Evolutionary conservation across 1,140 invertebrate species (phyloP).

Genomic region (Periplaneta americana): DNA sequence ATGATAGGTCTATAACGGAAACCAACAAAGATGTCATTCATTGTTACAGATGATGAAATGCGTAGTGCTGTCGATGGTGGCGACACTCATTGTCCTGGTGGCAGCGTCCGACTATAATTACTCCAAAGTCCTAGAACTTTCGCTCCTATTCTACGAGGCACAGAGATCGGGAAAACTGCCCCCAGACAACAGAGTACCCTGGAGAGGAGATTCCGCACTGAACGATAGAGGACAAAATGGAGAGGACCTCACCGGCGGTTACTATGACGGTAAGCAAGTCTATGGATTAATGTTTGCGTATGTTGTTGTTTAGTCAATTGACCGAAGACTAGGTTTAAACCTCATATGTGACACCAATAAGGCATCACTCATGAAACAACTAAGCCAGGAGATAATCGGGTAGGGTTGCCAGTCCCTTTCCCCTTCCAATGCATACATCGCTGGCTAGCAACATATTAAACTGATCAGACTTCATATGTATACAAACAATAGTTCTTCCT

Average conservation of each 20-base stretch:
- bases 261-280: constrained; percentile 55
- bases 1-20: no score
- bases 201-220: constrained; percentile 53
- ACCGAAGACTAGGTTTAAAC: no score
- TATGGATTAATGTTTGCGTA: no score
- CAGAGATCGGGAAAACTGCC: constrained; percentile 58
- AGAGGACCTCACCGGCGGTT: constrained; percentile 57
- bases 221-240: constrained; percentile 45
- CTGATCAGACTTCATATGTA: no score
- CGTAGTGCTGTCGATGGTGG: not conserved
- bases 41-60: not conserved
- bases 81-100: not conserved
- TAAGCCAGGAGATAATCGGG: no score
- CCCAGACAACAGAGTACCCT: constrained; percentile 46
- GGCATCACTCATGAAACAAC: no score
- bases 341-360: no score
- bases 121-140: constrained; percentile 43
- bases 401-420: no score
- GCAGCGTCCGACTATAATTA: constrained; percentile 38
- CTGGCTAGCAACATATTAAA: no score
- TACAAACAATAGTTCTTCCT: no score
- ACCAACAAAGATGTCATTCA: not conserved
- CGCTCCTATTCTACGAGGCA: constrained; percentile 58
- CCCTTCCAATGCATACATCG: no score
- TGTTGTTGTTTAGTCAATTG: no score